These are phyloP conservation scores for Perizoma flavofasciatum DNA, from an alignment of 2,888 invertebrate species.

Conservation along the genomic window DNA sequence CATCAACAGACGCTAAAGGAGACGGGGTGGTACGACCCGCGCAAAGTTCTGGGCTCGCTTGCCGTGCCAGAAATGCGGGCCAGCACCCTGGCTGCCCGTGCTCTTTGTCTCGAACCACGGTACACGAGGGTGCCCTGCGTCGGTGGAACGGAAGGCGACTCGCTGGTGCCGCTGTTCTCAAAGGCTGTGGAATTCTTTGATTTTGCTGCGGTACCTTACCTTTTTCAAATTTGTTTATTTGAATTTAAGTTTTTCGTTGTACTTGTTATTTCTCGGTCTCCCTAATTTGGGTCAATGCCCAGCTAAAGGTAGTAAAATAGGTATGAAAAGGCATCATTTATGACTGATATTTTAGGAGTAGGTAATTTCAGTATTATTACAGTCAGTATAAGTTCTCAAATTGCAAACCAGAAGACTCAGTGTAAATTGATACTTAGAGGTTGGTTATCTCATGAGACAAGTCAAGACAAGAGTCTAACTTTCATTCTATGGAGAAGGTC, in stretches of 20 bases:
- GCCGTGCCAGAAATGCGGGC: conserved; percentile 78
- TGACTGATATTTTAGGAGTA: no score
- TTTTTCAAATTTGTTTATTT: not conserved
- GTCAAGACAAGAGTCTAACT: no score
- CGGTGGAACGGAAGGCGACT: conserved; percentile 70
- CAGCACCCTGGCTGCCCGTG: conserved; percentile 71
- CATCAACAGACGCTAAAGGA: conserved; percentile 66
- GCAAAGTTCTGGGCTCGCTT: conserved; percentile 68
- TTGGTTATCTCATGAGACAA: no score
- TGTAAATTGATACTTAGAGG: no score
- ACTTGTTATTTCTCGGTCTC: no score
- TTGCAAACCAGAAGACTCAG: no score
- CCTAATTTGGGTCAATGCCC: no score
- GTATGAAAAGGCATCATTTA: no score
- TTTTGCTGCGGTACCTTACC: conserved; percentile 61
- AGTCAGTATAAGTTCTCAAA: no score
- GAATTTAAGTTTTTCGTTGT: not conserved
- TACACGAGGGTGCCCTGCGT: conserved; percentile 74
- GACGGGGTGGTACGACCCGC: conserved; percentile 73
- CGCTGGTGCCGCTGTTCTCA: conserved; percentile 74
- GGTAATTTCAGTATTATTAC: no score
- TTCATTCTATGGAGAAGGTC: no score
- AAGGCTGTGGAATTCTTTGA: conserved; percentile 73
- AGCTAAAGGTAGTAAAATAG: no score
- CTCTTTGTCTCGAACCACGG: conserved; percentile 67